phyloP scores from a whole-genome alignment of 2,113 vertebrate species.

The Cyprinodon tularosa region DNA sequence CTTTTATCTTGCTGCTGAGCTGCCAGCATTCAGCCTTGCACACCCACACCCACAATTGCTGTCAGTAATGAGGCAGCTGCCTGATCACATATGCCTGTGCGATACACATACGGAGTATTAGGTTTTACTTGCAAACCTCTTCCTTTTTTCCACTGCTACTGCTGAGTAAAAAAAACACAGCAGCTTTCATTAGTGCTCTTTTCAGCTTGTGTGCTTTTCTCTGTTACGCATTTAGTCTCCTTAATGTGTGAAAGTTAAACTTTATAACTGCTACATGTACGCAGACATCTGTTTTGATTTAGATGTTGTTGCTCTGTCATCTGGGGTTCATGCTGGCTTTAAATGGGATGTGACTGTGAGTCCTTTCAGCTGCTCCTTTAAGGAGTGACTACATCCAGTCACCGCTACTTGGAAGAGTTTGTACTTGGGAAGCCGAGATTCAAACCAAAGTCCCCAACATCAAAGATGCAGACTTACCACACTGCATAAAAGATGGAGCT shows the following conservation, averaged over 20 bases:
- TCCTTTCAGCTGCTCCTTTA: not conserved
- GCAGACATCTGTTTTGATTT: not conserved
- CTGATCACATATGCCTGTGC: slow-evolving; percentile 36
- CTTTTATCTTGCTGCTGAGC: slow-evolving; percentile 52
- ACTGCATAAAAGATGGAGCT: too few species aligned
- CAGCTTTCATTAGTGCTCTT: slow-evolving; percentile 1
- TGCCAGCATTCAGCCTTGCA: slow-evolving; percentile 28
- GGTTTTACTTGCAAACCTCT: slow-evolving; percentile 15
- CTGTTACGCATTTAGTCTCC: not conserved
- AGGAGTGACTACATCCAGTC: too few species aligned
- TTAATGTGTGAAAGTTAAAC: slow-evolving; percentile 1
- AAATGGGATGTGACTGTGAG: not conserved
- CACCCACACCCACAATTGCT: slow-evolving; percentile 2
- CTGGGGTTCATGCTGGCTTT: not conserved
- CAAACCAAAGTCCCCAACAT: too few species aligned
- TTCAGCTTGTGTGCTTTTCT: not conserved
- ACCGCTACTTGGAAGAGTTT: too few species aligned
- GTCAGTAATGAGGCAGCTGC: slow-evolving; percentile 50
- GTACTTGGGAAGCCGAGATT: too few species aligned
- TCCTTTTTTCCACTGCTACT: slow-evolving; percentile 12
- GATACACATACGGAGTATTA: slow-evolving; percentile 24
- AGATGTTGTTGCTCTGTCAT: not conserved
- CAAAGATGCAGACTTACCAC: too few species aligned
- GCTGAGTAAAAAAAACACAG: slow-evolving; percentile 7
- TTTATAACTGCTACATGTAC: not conserved